A percentile compares a stretch with the other conserved stretches of the same genome.
Conservation (phyloP, 2,113 vertebrate species). For the Tauraco erythrolophus region DNA sequence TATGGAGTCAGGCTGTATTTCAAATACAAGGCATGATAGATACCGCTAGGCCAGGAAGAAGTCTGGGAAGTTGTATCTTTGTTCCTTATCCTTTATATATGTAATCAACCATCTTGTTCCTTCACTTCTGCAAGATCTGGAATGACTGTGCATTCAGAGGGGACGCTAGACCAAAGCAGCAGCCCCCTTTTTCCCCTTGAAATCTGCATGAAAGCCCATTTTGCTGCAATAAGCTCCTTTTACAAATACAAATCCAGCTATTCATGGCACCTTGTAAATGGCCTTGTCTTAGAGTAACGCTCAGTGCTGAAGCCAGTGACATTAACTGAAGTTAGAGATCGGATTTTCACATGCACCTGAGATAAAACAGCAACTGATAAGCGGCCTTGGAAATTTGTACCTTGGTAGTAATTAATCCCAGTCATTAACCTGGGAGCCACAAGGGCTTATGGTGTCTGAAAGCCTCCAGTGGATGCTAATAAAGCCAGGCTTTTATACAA, state of each 20-base stretch:
- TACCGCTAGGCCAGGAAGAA: not conserved
- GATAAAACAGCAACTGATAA: not conserved
- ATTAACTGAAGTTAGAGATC: not conserved
- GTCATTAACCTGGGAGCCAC: conserved; percentile 1
- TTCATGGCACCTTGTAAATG: not conserved
- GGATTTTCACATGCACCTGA: not conserved
- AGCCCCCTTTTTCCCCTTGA: not conserved
- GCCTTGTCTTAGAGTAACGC: not conserved
- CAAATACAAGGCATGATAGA: not conserved
- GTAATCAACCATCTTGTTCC: not conserved
- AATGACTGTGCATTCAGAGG: not conserved
- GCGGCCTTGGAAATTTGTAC: not conserved
- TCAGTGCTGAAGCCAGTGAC: not conserved
- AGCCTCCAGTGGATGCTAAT: not conserved
- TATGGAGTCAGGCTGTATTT: not conserved
- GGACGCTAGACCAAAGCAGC: not conserved
- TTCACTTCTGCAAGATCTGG: not conserved
- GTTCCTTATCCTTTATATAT: not conserved
- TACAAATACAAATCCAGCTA: not conserved
- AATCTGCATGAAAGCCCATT: not conserved
- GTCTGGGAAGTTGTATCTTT: not conserved
- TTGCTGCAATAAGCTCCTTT: not conserved
- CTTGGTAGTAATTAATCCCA: conserved; percentile 9
- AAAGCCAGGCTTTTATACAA: conserved; percentile 28
- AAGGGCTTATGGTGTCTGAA: not conserved